Base-by-base conservation (phyloP, 2,888 invertebrate species). In the Tryphoninae sp. region DNA sequence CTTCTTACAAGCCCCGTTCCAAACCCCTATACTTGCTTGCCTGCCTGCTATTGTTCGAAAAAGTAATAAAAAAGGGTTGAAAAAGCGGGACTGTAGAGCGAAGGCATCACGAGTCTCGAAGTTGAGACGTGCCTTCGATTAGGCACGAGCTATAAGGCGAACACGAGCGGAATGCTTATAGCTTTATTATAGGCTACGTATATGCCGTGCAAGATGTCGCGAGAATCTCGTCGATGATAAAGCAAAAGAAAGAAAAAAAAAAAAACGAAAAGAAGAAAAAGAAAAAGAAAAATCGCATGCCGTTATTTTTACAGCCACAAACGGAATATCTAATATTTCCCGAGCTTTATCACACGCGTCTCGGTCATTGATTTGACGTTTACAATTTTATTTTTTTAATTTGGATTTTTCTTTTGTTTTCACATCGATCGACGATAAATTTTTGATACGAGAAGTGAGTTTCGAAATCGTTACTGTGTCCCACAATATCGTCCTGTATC, bases 1-100 rank as follows among this genome's bases (percentile, higher is more conserved):
- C 13, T 22, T 58, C 55, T 11, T 58, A 19, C 19, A 19, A 19
- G 11, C 13, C 6, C n/a, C 40, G 51, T 13, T 7, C 22, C 53
- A 8, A 33, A 13, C 22, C 16, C 55, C 72, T 49, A 45, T 4
- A 6, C 33, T 26, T 9, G 3, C 49, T 6, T 67, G 65, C 42
- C 51, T 71, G 59, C 45, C 62, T 65, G 81, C 78, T 78, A 78
- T 78, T 86, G 85, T 84, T 84, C 83, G 84, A 78, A 80, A 82
- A 85, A 86, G 83, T 85, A 85, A 86, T 86, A 84, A 84, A 85
- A 84, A 78, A 76, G 2, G 6, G 45, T 11, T 13, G 3, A 53
- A 73, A 73, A 73, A 64, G 51, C 64, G 64, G 58, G 64, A 58
- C 62, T 55, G 42, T 71, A 42, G 55, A n/a, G 4, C 67, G 53